Evolutionary conservation across 2,113 vertebrate species (phyloP).

Genomic region (Fukomys damarensis): DNA sequence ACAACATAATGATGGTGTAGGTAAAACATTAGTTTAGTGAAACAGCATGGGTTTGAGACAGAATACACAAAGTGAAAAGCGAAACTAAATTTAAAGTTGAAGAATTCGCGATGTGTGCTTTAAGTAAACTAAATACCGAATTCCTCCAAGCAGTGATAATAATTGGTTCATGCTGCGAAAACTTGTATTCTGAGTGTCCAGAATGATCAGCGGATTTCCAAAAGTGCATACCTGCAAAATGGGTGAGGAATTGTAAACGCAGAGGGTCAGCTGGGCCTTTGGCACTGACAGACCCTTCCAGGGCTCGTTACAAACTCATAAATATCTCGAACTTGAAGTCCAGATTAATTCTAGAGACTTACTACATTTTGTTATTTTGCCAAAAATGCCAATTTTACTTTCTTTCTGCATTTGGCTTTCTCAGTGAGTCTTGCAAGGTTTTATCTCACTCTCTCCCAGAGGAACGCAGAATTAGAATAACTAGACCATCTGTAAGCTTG

Average conservation of each 20-base stretch:
- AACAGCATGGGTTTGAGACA: neutral
- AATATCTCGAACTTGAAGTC: neutral
- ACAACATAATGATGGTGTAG: neutral
- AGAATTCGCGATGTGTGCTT: neutral
- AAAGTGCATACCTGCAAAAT: neutral
- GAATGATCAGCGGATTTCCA: neutral
- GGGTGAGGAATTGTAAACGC: neutral
- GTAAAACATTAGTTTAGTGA: slow-evolving; percentile 7
- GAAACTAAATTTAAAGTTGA: neutral
- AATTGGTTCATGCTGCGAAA: neutral
- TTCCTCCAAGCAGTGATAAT: neutral
- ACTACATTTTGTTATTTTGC: neutral
- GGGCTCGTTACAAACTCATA: neutral
- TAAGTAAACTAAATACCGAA: neutral
- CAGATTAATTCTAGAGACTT: slow-evolving; percentile 1
- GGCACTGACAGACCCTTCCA: neutral
- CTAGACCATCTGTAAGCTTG: neutral
- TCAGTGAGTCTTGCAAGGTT: neutral
- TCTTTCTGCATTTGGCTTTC: neutral
- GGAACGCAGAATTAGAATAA: neutral
- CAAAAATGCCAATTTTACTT: slow-evolving; percentile 24
- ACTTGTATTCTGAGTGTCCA: neutral
- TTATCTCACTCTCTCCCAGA: neutral
- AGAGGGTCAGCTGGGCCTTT: neutral
- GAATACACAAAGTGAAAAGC: neutral